Evolutionary conservation across 92 coral and sea anemone species (phyloP), one percentile per base, ranked within the genome.

Genomic region (Siderastrea radians): DNA sequence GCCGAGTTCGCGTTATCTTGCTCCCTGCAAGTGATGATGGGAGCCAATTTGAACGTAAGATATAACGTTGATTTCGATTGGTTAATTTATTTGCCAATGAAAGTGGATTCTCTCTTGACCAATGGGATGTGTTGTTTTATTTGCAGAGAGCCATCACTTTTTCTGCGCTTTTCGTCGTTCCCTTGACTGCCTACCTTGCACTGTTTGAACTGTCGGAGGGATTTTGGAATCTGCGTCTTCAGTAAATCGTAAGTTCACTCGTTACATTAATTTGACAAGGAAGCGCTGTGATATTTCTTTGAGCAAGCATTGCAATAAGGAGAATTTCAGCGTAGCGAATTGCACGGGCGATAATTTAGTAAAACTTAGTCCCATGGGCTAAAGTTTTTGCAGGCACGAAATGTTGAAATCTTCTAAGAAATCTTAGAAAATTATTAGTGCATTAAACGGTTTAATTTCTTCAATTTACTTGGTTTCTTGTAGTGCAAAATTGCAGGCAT

Each of bases 41-140:
- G 87, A 62, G 12, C 3, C 51, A 45, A 38, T 26, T 6, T 8
- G 45, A 1, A 5, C 26, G 1, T 1, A 7, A 59, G 4, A 75
- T 85, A 65, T 77, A 85, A 85, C 11, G 54, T 5, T 44, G 11
- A 15, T 46, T 65, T 19, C 77, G 89, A 85, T 85, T 85, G 89
- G 89, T 77, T 17, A n/a, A 8, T 52, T 47, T 77, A 7, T 62
- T 16, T 2, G 19, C 68, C 12, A 19, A 77, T 65, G 5, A 2
- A 17, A 38, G 1, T 1, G 5, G 58, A 51, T 26, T 51, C 70
- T 9, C 14, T 76, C 6, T 15, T 66, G 74, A 46, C 89, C 89
- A 85, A 85, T 85, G 5, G 53, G 19, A 68, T 44, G 10, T 14
- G 19, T 1, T 64, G 73, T 72, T 61, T 61, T 62, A 84, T 49